Percentiles rank a stretch among this genome's conserved stretches.
phyloP scores from a whole-genome alignment of 2,797 vertebrate genomes.

The Vultur gryphus region DNA sequence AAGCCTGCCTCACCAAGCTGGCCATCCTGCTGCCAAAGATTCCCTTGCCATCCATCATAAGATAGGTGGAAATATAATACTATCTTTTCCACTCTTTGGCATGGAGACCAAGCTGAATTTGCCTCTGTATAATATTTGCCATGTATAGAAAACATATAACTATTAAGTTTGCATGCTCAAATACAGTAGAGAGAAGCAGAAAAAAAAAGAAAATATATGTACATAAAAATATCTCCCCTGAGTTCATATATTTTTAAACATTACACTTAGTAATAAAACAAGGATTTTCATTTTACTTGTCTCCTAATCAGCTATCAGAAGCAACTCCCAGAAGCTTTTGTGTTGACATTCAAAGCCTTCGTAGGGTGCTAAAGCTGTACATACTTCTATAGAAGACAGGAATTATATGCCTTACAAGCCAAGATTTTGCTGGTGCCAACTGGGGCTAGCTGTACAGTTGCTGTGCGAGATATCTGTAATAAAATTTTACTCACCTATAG shows the following conservation, averaged over 20 bases:
- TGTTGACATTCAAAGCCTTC: conserved; percentile 50
- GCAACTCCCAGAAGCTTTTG: conserved; percentile 22
- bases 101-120: background rate
- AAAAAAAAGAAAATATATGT: background rate
- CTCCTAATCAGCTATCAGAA: conserved; percentile 61
- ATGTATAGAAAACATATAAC: background rate
- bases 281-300: conserved; percentile 53
- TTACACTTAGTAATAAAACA: conserved; percentile 46
- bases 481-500: conserved; percentile 66
- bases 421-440: conserved; percentile 52
- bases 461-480: conserved; percentile 64
- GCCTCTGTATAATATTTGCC: background rate
- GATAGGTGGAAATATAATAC: background rate
- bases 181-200: background rate
- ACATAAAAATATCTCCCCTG: background rate
- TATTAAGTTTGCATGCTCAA: background rate
- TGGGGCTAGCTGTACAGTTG: conserved; percentile 46
- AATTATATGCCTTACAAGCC: conserved; percentile 48
- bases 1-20: background rate
- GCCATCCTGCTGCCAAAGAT: background rate
- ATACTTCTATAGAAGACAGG: conserved; percentile 35
- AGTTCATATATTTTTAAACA: conserved; percentile 51
- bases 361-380: background rate
- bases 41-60: background rate
- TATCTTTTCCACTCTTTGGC: background rate